Evolutionary conservation across 2,113 vertebrate genomes (phyloP).

Genomic region (Lepisosteus oculatus): DNA sequence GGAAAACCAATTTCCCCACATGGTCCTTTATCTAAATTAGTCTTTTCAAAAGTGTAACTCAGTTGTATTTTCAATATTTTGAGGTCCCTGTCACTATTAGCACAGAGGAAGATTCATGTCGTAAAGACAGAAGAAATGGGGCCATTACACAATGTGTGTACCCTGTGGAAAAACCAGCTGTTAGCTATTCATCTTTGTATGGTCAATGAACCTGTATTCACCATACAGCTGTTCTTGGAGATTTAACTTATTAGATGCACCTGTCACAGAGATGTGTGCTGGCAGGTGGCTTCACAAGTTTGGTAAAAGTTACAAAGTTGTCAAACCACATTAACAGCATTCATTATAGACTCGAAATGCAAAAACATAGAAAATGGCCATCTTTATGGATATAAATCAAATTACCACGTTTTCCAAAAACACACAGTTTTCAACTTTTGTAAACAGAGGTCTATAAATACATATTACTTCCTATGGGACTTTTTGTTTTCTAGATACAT

Average conservation of each 20-base stretch:
- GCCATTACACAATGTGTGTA: conserved; percentile 51
- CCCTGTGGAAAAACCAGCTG: conserved; percentile 75
- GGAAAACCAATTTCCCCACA: background rate
- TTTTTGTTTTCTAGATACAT: no score
- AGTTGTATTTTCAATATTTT: background rate
- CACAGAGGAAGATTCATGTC: conserved; percentile 44
- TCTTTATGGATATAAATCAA: no score
- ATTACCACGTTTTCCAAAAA: no score
- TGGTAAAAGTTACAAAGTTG: conserved; percentile 22
- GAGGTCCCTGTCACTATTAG: conserved; percentile 38
- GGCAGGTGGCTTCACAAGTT: conserved; percentile 23
- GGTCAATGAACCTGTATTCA: conserved; percentile 62
- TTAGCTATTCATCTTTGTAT: conserved; percentile 76
- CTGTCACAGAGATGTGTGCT: conserved; percentile 47
- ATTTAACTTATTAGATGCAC: conserved; percentile 63
- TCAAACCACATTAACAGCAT: background rate
- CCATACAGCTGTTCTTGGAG: conserved; percentile 64
- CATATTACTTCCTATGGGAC: no score
- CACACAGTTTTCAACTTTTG: no score
- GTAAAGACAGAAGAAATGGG: conserved; percentile 44
- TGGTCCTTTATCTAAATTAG: background rate
- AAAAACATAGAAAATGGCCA: background rate
- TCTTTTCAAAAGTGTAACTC: background rate
- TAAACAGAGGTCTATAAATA: no score
- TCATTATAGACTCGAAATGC: no score